Evolutionary conservation across 2,888 invertebrate genomes (phyloP), one percentile per base, ranked within the genome.

Genomic region (Coleophora deauratella): DNA sequence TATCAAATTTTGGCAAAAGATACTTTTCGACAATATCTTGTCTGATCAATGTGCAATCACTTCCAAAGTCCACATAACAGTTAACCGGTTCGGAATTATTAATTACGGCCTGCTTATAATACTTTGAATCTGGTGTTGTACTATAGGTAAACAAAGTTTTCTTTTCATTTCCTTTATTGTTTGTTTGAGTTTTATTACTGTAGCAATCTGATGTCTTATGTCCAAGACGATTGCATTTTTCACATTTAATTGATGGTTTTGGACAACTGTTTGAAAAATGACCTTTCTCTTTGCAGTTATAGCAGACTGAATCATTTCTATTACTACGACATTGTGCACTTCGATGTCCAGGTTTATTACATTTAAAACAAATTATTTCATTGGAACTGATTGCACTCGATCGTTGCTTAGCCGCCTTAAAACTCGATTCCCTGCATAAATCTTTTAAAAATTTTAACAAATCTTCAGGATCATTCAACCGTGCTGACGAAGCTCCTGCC

Each of bases 391-490:
- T n/a, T n/a, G n/a, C n/a, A n/a, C n/a, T n/a, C n/a, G n/a, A n/a
- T n/a, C n/a, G n/a, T n/a, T n/a, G n/a, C n/a, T n/a, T n/a, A n/a
- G n/a, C n/a, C n/a, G n/a, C n/a, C n/a, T 28, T 10, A n/a, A n/a
- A n/a, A n/a, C n/a, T 38, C 7, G 37, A 30, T 38, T 42, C 42
- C 9, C 21, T 42, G 21, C 38, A 38, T 33, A 49, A 1, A 35
- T 49, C 45, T 40, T 51, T 49, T 9, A 46, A 33, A 15, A 42
- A 49, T 27, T 41, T 41, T 14, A 48, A 37, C 7, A 51, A 38
- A n/a, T 46, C 44, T 35, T 44, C 51, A 0, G 48, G 46, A 7
- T 46, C 41, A 2, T 13, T 21, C 33, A 46, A 42, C 9, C 43
- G 37, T 3, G 44, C 49, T 1, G 44, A 43, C 4, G 43, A 38